Evolutionary conservation across 2,797 vertebrate genomes (phyloP), one percentile per base, ranked within the genome.

Genomic region (Cryptoblepharus egeriae): DNA sequence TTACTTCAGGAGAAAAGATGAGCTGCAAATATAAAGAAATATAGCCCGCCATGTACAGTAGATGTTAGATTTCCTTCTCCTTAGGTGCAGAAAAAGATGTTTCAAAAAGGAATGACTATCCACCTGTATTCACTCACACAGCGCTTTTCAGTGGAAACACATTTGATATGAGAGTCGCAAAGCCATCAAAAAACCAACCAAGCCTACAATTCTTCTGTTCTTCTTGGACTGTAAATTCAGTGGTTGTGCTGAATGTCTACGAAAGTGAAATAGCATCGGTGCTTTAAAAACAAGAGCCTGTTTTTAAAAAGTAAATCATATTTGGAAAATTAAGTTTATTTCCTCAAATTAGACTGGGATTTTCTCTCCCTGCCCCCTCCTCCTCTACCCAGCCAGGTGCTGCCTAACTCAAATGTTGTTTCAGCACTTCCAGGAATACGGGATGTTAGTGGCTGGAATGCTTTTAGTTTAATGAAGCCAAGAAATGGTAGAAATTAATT

Each of bases 401-500:
- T 89, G 80, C 20, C 39, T 81, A 75, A 83, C 87, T 80, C 49
- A 28, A 49, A 84, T 42, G 12, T 68, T 90, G 84, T 88, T 84
- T 82, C 75, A 70, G 49, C 64, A 79, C 79, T 91, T 93, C 60
- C 71, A 73, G 85, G 55, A 86, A 68, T 72, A 88, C 22, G 32
- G 58, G 39, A 60, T 45, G 85, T 77, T 60, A 85, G 58, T 49
- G 15, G 78, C 58, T 82, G 15, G 64, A 86, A 80, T 68, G 63
- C 67, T 75, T 87, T 89, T 79, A 70, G 60, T 85, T 91, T 88
- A 81, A 26, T 79, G 55, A 85, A 83, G 89, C 88, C 75, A 57
- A 79, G 79, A 84, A 78, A 91, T 92, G 72, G 24, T 78, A 90
- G 86, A 75, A 85, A 89, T 88, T 88, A 83, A 82, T 85, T 70